phyloP scores from a whole-genome alignment of 1,140 invertebrate species.

The Tetramorium simillimum region DNA sequence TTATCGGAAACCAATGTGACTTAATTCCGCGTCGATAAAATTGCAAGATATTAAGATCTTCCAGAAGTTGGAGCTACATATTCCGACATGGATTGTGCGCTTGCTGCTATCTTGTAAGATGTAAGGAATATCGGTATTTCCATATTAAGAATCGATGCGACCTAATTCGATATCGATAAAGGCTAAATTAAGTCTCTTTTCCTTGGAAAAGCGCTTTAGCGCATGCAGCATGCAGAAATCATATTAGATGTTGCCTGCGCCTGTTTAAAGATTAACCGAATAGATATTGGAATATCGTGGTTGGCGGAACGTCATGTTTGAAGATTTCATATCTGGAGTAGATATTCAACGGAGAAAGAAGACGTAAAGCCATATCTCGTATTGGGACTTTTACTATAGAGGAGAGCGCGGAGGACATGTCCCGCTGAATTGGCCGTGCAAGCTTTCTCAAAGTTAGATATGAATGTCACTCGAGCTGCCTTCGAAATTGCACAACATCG shows the following conservation, averaged over 20 bases:
- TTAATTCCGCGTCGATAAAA: conserved; percentile 50
- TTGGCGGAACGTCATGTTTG: conserved; percentile 8
- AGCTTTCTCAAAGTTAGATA: conserved; percentile 17
- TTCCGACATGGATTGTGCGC: neutral
- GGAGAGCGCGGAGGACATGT: conserved; percentile 15
- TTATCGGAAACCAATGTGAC: conserved; percentile 47
- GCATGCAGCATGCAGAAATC: neutral
- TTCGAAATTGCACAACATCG: conserved; percentile 17
- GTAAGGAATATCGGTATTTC: conserved; percentile 35
- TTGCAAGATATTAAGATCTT: conserved; percentile 31
- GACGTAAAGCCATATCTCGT: neutral
- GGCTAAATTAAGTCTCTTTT: neutral
- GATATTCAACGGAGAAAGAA: conserved; percentile 1
- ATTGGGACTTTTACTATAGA: conserved; percentile 24
- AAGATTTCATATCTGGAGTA: conserved; percentile 30
- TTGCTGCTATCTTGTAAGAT: conserved; percentile 11
- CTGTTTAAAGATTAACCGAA: conserved; percentile 17
- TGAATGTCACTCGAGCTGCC: conserved; percentile 26
- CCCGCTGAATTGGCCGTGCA: conserved; percentile 27
- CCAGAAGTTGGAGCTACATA: neutral
- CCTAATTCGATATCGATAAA: conserved; percentile 21
- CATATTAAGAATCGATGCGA: conserved; percentile 27
- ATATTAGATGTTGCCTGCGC: neutral
- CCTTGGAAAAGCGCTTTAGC: neutral
- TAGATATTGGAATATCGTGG: conserved; percentile 38